phyloP scores from a whole-genome alignment of 2,113 vertebrate species.

The Pandion haliaetus region DNA sequence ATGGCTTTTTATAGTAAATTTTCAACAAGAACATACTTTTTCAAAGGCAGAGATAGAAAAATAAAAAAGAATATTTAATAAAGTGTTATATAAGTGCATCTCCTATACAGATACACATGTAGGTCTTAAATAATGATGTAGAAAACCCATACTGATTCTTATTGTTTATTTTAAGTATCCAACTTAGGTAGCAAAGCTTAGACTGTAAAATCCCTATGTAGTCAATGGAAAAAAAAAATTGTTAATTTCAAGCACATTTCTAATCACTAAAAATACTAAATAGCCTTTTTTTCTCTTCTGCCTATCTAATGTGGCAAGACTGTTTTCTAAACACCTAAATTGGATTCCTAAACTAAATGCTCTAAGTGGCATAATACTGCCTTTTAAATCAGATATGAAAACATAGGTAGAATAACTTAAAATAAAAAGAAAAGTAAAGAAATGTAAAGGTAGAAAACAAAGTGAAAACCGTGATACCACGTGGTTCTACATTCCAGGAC shows the following conservation, averaged over 20 bases:
- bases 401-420: not conserved
- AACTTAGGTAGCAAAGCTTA: not conserved
- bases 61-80: not conserved
- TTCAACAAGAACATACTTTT: not conserved
- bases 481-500: not conserved
- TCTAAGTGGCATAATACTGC: not conserved
- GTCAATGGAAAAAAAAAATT: not conserved
- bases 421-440: not conserved
- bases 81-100: not conserved
- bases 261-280: not conserved
- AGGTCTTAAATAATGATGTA: not conserved
- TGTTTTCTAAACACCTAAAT: not conserved
- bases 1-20: not conserved
- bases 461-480: not conserved
- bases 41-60: not conserved
- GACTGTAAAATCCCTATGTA: not conserved
- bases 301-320: not conserved
- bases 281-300: not conserved
- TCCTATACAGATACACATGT: not conserved
- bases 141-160: not conserved
- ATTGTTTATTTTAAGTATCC: not conserved
- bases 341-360: not conserved
- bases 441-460: not conserved
- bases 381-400: not conserved
- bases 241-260: not conserved